phyloP scores from a whole-genome alignment of 2,113 vertebrate species.

The Rhea americana region DNA sequence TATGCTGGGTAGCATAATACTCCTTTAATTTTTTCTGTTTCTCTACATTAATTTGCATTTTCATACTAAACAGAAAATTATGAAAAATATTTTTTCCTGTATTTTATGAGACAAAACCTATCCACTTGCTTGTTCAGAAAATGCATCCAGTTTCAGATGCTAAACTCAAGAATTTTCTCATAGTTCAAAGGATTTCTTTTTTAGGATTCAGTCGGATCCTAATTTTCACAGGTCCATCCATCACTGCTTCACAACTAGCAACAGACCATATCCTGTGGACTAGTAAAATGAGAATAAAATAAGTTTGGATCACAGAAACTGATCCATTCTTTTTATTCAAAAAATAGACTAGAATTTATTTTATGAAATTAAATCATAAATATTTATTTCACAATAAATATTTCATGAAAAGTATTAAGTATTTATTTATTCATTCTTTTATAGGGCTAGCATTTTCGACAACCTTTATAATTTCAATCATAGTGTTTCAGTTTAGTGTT shows the following conservation, averaged over 20 bases:
- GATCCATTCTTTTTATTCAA: background rate
- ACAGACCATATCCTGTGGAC: background rate
- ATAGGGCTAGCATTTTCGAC: background rate
- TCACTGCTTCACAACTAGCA: background rate
- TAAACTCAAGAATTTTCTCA: background rate
- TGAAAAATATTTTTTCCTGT: background rate
- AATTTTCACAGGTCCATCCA: background rate
- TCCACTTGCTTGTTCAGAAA: background rate
- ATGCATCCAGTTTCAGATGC: background rate
- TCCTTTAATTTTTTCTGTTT: background rate
- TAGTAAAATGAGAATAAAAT: background rate
- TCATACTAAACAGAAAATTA: background rate
- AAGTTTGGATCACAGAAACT: background rate
- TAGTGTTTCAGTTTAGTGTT: background rate
- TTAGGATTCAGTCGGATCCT: background rate
- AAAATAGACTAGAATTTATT: background rate
- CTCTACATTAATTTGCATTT: background rate
- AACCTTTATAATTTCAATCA: background rate
- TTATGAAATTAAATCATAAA: background rate
- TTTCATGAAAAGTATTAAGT: background rate
- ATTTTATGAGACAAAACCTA: background rate
- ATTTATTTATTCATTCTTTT: background rate
- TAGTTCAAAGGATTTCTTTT: background rate
- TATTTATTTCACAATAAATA: background rate
- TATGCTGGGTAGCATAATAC: background rate